Evolutionary conservation across 2,888 invertebrate genomes (phyloP), one percentile per base, ranked within the genome.

Genomic region (Meiosimyza decipiens): DNA sequence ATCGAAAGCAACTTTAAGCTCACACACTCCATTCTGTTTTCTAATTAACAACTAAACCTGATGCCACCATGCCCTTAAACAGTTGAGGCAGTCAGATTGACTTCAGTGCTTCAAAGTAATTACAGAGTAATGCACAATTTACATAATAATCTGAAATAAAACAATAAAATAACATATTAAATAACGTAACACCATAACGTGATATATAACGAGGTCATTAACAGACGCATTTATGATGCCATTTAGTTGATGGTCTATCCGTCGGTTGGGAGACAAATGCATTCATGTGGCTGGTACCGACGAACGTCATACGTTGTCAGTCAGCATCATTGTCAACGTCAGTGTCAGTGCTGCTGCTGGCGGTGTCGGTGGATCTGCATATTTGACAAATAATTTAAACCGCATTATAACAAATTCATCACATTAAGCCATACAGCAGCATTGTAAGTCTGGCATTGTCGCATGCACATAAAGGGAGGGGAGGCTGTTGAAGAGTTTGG

Each of bases 131-230:
- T 80, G 73, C 68, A 47, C 73, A 78, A 82, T 81, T 82, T 81
- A 77, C 80, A 82, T 82, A 80, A 79, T 79, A 76, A 75, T 78
- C 74, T 74, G 73, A 74, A 76, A 76, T 76, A 79, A 77, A 77
- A 78, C 79, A 82, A 81, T 83, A 81, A 81, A 83, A 80, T 78
- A 79, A 78, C 79, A 82, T 80, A 81, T 82, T 81, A 79, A 81
- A 82, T 79, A 77, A 78, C 71, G 75, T 16, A 51, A 64, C 64
- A 54, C 15, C 54, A 49, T 47, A n/a, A 33, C 40, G 40, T 40
- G 16, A 62, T 62, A 16, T 62, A 40, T 64, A 51, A 50, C 51
- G 51, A 64, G 64, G 64, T 64, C 51, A 64, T 50, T 50, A 64
- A 16, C 22, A 64, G 64, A 50, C 22, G 66, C 66, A 66, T 66